Conservation (phyloP, 2,888 invertebrate genomes). For the Synanthedon tipuliformis region DNA sequence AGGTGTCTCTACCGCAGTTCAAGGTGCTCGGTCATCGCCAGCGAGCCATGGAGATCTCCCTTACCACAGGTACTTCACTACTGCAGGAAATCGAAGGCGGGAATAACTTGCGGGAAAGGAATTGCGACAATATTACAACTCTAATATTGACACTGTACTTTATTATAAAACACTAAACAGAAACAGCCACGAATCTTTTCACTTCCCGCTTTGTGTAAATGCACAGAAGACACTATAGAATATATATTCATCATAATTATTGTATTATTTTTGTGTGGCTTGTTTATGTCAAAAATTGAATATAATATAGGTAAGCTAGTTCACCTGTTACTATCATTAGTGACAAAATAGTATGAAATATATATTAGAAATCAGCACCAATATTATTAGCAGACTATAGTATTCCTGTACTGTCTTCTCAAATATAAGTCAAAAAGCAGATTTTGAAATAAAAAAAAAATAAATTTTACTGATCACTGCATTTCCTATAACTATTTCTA, state of each 20-base stretch:
- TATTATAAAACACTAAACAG: slow-evolving; percentile 49
- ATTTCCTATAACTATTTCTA: too few relatives aligned
- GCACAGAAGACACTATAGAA: slow-evolving; percentile 49
- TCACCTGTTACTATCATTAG: background rate
- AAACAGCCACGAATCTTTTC: slow-evolving; percentile 62
- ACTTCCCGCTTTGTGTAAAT: slow-evolving; percentile 67
- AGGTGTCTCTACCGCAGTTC: slow-evolving; percentile 97
- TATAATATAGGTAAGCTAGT: background rate
- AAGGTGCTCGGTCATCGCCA: slow-evolving; percentile 97
- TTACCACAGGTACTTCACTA: slow-evolving; percentile 86
- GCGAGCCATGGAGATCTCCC: slow-evolving; percentile 95
- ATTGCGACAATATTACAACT: slow-evolving; percentile 23
- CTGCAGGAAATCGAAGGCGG: slow-evolving; percentile 17
- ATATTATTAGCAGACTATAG: background rate
- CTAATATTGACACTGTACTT: slow-evolving; percentile 28
- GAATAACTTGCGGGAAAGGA: slow-evolving; percentile 29
- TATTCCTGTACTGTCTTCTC: background rate
- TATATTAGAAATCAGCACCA: background rate
- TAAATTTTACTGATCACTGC: too few relatives aligned
- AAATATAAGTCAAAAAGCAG: background rate
- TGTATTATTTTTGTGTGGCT: slow-evolving; percentile 56
- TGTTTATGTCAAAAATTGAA: background rate
- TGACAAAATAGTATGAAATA: background rate
- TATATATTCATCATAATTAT: slow-evolving; percentile 17
- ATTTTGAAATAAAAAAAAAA: background rate